Evolutionary conservation across 2,797 vertebrate species (phyloP).

Genomic region (Parambassis ranga): DNA sequence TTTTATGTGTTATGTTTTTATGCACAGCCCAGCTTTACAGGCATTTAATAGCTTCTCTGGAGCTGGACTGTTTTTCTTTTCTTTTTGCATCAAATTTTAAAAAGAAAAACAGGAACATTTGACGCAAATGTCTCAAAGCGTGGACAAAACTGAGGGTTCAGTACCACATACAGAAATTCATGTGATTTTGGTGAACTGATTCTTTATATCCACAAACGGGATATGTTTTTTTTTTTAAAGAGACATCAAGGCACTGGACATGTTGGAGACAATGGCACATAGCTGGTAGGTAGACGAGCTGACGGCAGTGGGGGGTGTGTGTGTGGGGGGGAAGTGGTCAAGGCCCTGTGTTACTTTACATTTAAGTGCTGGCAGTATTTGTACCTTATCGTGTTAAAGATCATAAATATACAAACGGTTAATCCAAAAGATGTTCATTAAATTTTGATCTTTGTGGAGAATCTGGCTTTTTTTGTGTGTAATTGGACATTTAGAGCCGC

Average conservation of each 20-base stretch:
- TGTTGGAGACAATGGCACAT: conserved; percentile 67
- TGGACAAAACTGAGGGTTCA: neutral
- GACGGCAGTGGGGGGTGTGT: neutral
- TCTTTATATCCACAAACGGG: conserved; percentile 17
- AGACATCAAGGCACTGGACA: conserved; percentile 83
- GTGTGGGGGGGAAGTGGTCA: conserved; percentile 29
- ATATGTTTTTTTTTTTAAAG: conserved; percentile 32
- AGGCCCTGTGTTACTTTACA: conserved; percentile 56
- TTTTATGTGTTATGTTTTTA: no score
- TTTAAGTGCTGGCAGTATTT: conserved; percentile 70
- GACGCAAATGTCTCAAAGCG: neutral
- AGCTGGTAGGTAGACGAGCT: conserved; percentile 41
- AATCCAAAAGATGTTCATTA: conserved; percentile 12
- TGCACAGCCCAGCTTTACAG: no score
- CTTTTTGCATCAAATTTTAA: no score
- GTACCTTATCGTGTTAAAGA: conserved; percentile 69
- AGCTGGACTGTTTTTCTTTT: no score
- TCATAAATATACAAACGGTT: conserved; percentile 50
- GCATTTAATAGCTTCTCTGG: no score
- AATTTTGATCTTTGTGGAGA: conserved; percentile 14
- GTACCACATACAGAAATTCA: neutral
- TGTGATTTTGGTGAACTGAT: conserved; percentile 15
- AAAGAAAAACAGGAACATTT: no score
- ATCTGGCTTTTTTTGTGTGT: neutral
- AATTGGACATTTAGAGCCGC: neutral